Base-by-base conservation (phyloP, 2,113 vertebrate species). In the Ancistrus triradiatus region DNA sequence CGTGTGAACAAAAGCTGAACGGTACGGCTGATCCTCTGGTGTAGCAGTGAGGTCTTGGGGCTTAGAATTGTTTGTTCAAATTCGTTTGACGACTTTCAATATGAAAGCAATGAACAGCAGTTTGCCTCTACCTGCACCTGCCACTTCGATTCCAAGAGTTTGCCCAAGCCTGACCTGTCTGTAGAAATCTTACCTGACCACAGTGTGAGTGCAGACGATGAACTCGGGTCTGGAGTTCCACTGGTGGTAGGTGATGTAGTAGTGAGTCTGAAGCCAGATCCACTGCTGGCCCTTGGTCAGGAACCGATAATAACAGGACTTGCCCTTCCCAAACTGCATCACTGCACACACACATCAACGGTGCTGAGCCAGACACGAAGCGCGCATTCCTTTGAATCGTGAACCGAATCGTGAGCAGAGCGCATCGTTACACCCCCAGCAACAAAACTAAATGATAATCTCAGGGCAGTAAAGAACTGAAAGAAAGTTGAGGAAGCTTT, bases 221-320 rank as follows among this genome's bases (percentile, higher is more conserved):
- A 99, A 99, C 83, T 99, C 96, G 2, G 96, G 96, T 61, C 93
- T 91, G 59, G 95, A 99, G 87, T 98, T 99, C 96, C 96, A 98
- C 79, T 98, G 95, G 79, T 98, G 95, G 72, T 98, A 98, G 25
- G 96, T 98, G 81, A 98, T 98, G 78, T 98, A 98, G 84, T 97
- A 97, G 76, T 93, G 94, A 37, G 94, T 98, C 66, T 98, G 96
- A 37, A 98, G 89, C 95, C 96, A 98, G 82, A 98, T 98, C 96
- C 96, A 98, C 47, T 98, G 95, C 15, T 98, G 96, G 43, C 96
- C 96, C 89, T 98, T 98, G 51, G 95, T 98, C 72, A 98, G 91
- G 82, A 98, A 98, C 67, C 96, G 88, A 76, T 98, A 96, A 83
- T 96, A 97, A 84, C 96, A 98, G 1, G 96, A 97, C 77, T 95